Percentiles rank a stretch among this genome's conserved stretches.
Conservation (phyloP, 2,797 vertebrate species). For the Chromis chromis region DNA sequence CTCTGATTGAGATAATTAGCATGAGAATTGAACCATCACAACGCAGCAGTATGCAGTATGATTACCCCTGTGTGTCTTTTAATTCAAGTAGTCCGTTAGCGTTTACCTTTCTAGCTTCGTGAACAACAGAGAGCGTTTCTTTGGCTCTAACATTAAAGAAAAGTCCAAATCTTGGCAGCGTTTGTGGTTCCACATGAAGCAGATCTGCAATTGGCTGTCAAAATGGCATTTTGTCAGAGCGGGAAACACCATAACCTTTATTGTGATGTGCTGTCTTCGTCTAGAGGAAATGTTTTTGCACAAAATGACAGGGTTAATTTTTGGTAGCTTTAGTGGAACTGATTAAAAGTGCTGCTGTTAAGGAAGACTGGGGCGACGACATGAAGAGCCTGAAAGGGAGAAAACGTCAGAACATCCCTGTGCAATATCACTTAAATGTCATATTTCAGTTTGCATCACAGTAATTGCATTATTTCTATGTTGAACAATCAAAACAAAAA, state of each 20-base stretch:
- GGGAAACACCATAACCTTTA: constrained; percentile 48
- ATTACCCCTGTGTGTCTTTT: constrained; percentile 71
- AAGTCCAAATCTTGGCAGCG: constrained; percentile 52
- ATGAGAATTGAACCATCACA: constrained; percentile 87
- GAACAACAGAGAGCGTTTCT: constrained; percentile 55
- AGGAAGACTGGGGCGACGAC: constrained; percentile 1
- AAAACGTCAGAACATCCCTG: neutral
- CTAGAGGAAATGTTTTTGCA: constrained; percentile 30
- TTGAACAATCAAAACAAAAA: too few species aligned
- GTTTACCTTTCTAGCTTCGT: constrained; percentile 54
- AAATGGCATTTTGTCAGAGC: constrained; percentile 54
- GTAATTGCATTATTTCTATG: too few species aligned
- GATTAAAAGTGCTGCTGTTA: constrained; percentile 38
- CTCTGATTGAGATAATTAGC: constrained; percentile 84
- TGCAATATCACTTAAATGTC: too few species aligned
- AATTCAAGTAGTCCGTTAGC: constrained; percentile 57
- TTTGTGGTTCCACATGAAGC: constrained; percentile 57
- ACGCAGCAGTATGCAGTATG: constrained; percentile 66
- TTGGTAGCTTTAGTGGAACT: constrained; percentile 37
- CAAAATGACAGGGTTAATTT: constrained; percentile 24
- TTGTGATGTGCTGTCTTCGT: constrained; percentile 39
- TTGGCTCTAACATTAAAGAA: constrained; percentile 70
- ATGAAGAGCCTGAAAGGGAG: constrained; percentile 2
- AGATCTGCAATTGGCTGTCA: constrained; percentile 73
- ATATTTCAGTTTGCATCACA: too few species aligned